Conservation (phyloP, 2,797 vertebrate genomes). For the Pseudochirops cupreus region DNA sequence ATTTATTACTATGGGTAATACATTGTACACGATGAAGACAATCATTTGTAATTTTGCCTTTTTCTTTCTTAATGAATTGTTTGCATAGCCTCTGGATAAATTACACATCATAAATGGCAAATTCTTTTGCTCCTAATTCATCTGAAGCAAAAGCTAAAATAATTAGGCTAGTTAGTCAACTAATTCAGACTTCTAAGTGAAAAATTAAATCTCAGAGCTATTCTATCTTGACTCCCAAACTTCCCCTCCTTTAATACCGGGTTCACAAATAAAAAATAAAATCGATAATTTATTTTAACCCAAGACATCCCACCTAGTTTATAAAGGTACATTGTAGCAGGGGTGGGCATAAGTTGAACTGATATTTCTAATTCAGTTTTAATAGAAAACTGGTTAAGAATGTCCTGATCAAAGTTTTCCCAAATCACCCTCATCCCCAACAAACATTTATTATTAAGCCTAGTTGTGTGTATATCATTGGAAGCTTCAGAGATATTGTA, state of each 20-base stretch:
- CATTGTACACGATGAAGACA: not conserved
- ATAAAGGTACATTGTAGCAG: not conserved
- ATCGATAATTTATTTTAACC: not conserved
- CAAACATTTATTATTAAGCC: not conserved
- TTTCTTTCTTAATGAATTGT: not conserved
- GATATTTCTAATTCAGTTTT: not conserved
- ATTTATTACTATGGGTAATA: not conserved
- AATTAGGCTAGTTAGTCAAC: not conserved
- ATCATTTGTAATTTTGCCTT: not conserved
- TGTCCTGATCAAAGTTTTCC: not conserved
- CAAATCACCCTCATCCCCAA: not conserved
- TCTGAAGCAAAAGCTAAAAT: rapidly evolving
- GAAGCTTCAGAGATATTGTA: not conserved
- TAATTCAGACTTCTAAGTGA: not conserved
- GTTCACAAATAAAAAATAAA: not conserved
- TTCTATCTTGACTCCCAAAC: not conserved
- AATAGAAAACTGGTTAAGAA: not conserved
- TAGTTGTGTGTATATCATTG: not conserved
- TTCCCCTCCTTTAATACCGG: not conserved
- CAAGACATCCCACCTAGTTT: not conserved
- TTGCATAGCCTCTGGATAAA: not conserved
- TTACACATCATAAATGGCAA: not conserved
- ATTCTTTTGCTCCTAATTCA: not conserved
- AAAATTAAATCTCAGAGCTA: not conserved
- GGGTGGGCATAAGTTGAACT: not conserved